Evolutionary conservation across 2,113 vertebrate genomes (phyloP).

Genomic region (Leucoraja erinaceus): DNA sequence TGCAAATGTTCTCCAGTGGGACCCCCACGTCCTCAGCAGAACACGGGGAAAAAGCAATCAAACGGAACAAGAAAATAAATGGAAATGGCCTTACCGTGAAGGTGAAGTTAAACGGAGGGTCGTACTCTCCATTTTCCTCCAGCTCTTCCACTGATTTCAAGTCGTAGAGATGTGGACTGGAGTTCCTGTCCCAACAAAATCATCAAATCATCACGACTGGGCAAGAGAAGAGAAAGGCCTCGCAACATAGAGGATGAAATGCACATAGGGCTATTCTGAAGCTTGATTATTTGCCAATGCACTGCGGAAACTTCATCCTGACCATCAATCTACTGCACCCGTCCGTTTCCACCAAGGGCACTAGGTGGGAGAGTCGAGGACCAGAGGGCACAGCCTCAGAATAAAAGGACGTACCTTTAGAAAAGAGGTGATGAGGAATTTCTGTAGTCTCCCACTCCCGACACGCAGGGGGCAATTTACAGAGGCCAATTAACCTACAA

Average conservation of each 20-base stretch:
- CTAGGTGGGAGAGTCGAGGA: no score
- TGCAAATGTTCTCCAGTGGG: not conserved
- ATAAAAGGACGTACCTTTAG: no score
- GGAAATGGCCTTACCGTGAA: conserved; percentile 58
- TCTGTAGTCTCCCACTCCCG: no score
- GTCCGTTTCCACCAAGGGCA: not conserved
- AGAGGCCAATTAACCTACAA: no score
- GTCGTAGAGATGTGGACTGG: conserved; percentile 69
- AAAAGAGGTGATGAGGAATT: no score
- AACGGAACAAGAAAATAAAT: not conserved
- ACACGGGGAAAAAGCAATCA: not conserved
- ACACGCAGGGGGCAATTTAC: no score
- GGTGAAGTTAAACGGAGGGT: conserved; percentile 65
- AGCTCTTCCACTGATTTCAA: conserved; percentile 62
- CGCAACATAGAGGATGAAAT: not conserved
- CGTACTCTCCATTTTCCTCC: conserved; percentile 51
- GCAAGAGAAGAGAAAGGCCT: not conserved
- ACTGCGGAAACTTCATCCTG: not conserved
- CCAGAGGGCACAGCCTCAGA: no score
- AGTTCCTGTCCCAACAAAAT: conserved; percentile 56
- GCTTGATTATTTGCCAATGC: not conserved
- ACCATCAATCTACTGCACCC: not conserved
- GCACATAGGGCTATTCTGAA: not conserved
- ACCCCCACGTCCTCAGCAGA: no score
- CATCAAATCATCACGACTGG: not conserved